phyloP scores from a whole-genome alignment of 2,113 vertebrate species.

The Erinaceus europaeus region DNA sequence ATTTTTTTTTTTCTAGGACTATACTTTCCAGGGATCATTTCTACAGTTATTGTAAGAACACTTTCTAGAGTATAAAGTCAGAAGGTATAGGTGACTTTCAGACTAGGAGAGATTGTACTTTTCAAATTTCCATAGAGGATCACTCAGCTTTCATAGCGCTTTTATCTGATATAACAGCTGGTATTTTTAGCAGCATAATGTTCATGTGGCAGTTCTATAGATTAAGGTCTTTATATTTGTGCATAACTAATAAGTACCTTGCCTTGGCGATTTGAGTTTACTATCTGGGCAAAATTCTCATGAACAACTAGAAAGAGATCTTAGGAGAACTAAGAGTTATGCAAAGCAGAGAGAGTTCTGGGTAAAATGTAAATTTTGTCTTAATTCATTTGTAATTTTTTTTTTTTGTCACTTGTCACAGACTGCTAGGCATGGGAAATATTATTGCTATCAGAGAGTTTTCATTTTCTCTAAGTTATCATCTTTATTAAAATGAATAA shows the following conservation, averaged over 20 bases:
- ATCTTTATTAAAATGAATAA: neutral
- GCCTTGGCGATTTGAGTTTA: neutral
- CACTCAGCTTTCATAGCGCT: neutral
- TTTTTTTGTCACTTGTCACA: neutral
- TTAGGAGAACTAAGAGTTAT: neutral
- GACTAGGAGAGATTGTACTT: neutral
- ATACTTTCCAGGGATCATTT: too few species aligned
- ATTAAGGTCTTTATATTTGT: neutral
- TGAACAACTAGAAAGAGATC: neutral
- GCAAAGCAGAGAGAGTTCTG: neutral
- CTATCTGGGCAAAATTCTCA: neutral
- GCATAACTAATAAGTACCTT: neutral
- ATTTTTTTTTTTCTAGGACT: too few species aligned
- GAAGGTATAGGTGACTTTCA: neutral
- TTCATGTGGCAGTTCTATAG: neutral
- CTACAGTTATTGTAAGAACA: neutral
- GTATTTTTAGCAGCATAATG: neutral
- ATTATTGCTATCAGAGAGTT: neutral
- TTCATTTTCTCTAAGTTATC: neutral
- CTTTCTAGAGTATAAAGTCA: neutral
- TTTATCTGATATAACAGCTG: constrained; percentile 4
- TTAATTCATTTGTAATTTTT: neutral
- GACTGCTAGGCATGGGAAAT: neutral
- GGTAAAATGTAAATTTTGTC: neutral
- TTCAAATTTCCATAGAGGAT: neutral